Conservation (phyloP, 1,140 invertebrate genomes). For the Drosophila sp. region DNA sequence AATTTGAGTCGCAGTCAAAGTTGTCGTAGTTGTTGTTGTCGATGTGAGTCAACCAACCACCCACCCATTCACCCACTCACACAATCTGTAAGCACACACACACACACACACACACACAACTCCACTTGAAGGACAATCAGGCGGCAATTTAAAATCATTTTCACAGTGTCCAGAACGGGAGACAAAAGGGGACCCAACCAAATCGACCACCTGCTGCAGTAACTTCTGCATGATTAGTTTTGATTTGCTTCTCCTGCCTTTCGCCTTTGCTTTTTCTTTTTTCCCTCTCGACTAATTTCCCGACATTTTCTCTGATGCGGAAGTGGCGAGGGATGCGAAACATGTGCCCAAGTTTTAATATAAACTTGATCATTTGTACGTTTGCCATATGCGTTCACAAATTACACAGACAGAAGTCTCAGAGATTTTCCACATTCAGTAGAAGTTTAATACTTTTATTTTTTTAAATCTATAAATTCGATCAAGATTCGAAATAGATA, state of each 20-base stretch:
- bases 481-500: no score
- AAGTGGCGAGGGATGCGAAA: not conserved
- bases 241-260: slow-evolving; percentile 79
- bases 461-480: no score
- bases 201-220: slow-evolving; percentile 69
- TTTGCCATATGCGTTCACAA: slow-evolving; percentile 16
- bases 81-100: slow-evolving; percentile 14
- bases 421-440: no score
- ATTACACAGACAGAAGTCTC: not conserved
- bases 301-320: not conserved
- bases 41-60: not conserved
- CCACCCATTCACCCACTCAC: slow-evolving; percentile 3
- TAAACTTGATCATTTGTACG: slow-evolving; percentile 21
- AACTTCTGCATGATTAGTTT: slow-evolving; percentile 80
- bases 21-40: slow-evolving; percentile 16
- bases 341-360: slow-evolving; percentile 23
- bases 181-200: slow-evolving; percentile 30
- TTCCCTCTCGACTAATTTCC: not conserved
- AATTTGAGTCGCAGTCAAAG: slow-evolving; percentile 68
- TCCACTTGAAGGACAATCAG: slow-evolving; percentile 78
- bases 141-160: slow-evolving; percentile 80
- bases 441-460: no score
- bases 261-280: not conserved
- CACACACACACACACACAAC: slow-evolving; percentile 61
- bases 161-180: slow-evolving; percentile 61